A percentile compares a stretch with the other conserved stretches of the same genome.
These are phyloP conservation scores for Zele albiditarsus DNA, from an alignment of 2,888 invertebrate species.

Conservation along the genomic window DNA sequence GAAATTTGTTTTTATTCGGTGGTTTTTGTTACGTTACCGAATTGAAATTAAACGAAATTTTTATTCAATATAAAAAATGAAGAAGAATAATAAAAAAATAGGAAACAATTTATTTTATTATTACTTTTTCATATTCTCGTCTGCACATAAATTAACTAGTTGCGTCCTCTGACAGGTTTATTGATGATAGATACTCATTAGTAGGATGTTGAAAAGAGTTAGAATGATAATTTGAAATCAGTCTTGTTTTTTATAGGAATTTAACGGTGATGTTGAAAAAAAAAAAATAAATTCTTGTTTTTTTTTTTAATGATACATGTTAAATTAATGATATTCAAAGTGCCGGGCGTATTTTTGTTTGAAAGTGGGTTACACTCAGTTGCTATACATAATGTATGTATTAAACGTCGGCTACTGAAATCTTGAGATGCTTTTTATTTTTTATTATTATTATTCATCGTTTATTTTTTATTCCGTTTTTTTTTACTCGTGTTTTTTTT, in stretches of 20 bases:
- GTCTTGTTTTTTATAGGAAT: slow-evolving; percentile 17
- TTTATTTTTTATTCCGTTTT: slow-evolving; percentile 21
- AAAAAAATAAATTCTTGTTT: slow-evolving; percentile 42
- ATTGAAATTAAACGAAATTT: not conserved
- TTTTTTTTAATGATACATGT: slow-evolving; percentile 40
- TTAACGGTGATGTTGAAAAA: not conserved
- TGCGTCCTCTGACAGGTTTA: slow-evolving; percentile 5
- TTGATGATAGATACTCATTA: slow-evolving; percentile 11
- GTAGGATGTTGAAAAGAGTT: slow-evolving; percentile 14
- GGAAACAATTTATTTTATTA: not conserved
- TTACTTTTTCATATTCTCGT: not conserved
- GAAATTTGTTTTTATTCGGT: slow-evolving; percentile 6
- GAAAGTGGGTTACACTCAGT: slow-evolving; percentile 20
- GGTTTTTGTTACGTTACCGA: not conserved
- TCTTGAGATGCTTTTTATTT: not conserved
- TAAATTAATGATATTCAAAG: slow-evolving; percentile 29
- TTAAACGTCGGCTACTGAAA: not conserved
- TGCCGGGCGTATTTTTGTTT: slow-evolving; percentile 14
- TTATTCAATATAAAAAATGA: not conserved
- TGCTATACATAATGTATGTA: slow-evolving; percentile 13
- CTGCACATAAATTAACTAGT: not conserved
- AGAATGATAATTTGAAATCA: slow-evolving; percentile 20
- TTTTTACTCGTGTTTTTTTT: not conserved
- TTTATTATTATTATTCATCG: not conserved
- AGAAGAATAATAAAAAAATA: not conserved